These are phyloP conservation scores for Yasuhikotakia modesta DNA, from an alignment of 2,797 vertebrate genomes.

Conservation along the genomic window DNA sequence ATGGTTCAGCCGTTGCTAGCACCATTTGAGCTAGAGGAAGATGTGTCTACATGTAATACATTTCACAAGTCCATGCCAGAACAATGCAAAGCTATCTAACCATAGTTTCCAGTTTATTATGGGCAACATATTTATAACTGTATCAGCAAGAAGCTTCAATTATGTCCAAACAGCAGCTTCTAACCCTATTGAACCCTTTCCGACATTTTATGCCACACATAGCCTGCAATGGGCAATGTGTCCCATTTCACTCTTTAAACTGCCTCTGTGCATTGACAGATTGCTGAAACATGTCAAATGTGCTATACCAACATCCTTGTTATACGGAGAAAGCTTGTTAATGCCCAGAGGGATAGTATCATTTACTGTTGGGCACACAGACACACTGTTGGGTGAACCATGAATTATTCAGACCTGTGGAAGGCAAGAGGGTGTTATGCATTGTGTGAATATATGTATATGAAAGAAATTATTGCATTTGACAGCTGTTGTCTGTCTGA, in stretches of 20 bases:
- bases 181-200: neutral
- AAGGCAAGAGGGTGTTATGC: neutral
- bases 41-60: no score
- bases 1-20: no score
- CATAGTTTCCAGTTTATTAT: neutral
- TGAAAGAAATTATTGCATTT: constrained; percentile 47
- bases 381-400: constrained; percentile 28
- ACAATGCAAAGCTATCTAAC: neutral
- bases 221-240: no score
- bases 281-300: constrained; percentile 48
- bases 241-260: constrained; percentile 19
- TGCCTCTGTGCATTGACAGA: constrained; percentile 38
- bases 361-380: constrained; percentile 28
- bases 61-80: no score
- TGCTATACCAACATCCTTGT: constrained; percentile 39
- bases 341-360: constrained; percentile 41
- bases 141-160: neutral
- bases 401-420: constrained; percentile 44
- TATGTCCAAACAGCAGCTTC: neutral
- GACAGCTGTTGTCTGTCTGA: constrained; percentile 44
- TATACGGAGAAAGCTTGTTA: constrained; percentile 37
- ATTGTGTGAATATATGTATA: constrained; percentile 26
- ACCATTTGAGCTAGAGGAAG: no score
- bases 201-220: neutral
- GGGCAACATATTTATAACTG: neutral